A percentile compares a stretch with the other conserved stretches of the same genome.
Evolutionary conservation across 1,140 invertebrate species (phyloP).

Genomic region (Coenobita brevimanus): DNA sequence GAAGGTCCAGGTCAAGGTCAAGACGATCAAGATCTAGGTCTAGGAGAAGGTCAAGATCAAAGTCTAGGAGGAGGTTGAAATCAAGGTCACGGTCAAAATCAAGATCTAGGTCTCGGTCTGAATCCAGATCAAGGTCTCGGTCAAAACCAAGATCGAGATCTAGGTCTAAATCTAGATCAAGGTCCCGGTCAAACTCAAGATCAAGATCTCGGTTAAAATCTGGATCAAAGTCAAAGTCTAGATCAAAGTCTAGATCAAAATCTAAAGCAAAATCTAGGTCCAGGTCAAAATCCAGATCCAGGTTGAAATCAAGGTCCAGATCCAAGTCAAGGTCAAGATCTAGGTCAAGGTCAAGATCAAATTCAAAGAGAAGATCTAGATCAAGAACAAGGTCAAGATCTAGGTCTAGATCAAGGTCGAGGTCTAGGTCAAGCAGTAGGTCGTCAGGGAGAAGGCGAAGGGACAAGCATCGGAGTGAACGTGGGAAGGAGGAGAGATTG

Average conservation of each 20-base stretch:
- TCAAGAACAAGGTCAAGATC: background rate
- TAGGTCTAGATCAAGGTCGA: slow-evolving; percentile 13
- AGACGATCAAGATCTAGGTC: slow-evolving; percentile 7
- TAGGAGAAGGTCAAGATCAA: background rate
- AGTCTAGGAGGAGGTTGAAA: slow-evolving; percentile 9
- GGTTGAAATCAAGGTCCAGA: slow-evolving; percentile 16
- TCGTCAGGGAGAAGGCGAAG: slow-evolving; percentile 61
- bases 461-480: slow-evolving; percentile 34
- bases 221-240: background rate
- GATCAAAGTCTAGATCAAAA: slow-evolving; percentile 9
- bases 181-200: background rate
- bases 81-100: slow-evolving; percentile 23
- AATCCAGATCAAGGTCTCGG: slow-evolving; percentile 13
- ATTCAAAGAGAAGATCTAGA: slow-evolving; percentile 14
- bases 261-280: background rate
- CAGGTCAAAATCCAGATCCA: background rate
- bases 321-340: background rate
- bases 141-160: slow-evolving; percentile 3
- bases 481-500: slow-evolving; percentile 22
- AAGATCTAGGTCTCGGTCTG: background rate
- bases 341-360: slow-evolving; percentile 27
- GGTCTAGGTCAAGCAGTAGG: slow-evolving; percentile 13
- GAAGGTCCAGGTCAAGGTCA: background rate
- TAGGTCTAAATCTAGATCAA: no score
- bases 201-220: slow-evolving; percentile 30